phyloP scores from a whole-genome alignment of 2,888 invertebrate species.

The Polyommatus iphigenia region DNA sequence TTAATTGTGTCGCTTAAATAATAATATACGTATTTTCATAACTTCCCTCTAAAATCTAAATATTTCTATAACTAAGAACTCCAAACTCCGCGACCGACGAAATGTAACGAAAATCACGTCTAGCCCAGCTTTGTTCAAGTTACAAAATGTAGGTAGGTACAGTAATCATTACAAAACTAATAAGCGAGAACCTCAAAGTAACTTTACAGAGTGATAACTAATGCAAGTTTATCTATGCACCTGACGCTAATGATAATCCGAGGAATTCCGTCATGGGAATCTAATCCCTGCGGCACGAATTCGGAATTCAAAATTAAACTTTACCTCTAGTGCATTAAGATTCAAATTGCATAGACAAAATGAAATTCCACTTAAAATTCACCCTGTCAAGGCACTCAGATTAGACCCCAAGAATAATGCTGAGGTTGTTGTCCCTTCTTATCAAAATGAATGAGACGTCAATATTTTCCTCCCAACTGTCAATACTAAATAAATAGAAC shows the following conservation, averaged over 20 bases:
- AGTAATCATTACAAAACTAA: slow-evolving; percentile 13
- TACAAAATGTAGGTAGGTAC: neutral
- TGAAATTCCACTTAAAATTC: neutral
- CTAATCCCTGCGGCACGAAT: neutral
- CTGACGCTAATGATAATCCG: slow-evolving; percentile 20
- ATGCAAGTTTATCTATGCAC: slow-evolving; percentile 21
- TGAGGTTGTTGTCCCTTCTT: slow-evolving; percentile 23
- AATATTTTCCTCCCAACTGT: slow-evolving; percentile 7
- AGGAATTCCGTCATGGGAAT: neutral
- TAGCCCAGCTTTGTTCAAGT: neutral
- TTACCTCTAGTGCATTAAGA: neutral
- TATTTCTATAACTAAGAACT: neutral
- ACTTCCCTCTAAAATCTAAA: neutral
- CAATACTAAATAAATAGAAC: slow-evolving; percentile 7
- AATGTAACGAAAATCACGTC: slow-evolving; percentile 4
- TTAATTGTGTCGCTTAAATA: neutral
- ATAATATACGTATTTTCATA: neutral
- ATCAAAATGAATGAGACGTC: slow-evolving; percentile 19
- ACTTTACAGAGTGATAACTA: slow-evolving; percentile 13
- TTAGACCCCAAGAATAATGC: slow-evolving; percentile 5
- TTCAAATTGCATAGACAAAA: neutral
- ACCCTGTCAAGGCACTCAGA: neutral
- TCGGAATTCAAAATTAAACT: neutral
- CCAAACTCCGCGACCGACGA: neutral
- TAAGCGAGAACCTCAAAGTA: neutral